Conservation (phyloP, 2,113 vertebrate species). For the Erpornis zantholeuca region DNA sequence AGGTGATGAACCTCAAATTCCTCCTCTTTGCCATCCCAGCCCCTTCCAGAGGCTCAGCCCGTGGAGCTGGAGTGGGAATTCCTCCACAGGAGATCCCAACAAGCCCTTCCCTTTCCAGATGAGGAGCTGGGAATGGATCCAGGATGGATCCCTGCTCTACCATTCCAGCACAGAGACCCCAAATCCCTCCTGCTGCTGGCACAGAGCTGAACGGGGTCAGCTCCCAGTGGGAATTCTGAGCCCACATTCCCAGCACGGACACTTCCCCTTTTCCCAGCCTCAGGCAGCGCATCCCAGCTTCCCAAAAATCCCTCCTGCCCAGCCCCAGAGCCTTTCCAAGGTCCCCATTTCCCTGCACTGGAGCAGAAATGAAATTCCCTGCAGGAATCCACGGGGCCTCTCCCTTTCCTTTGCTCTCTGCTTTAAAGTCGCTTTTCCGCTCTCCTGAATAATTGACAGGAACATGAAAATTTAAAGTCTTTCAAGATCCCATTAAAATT, state of each 20-base stretch:
- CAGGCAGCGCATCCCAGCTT: not conserved
- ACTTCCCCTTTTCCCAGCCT: not conserved
- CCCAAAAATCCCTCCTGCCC: not conserved
- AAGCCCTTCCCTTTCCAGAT: not conserved
- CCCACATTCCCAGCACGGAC: not conserved
- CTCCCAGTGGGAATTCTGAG: not conserved
- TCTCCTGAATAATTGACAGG: conserved; percentile 69
- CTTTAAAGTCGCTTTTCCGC: conserved; percentile 8
- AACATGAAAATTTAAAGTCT: conserved; percentile 67
- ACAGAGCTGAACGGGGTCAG: not conserved
- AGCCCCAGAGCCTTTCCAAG: not conserved
- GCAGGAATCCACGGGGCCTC: not conserved
- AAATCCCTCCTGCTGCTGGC: not conserved
- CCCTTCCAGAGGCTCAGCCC: too few species aligned
- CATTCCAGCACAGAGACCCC: not conserved
- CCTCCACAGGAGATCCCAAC: not conserved
- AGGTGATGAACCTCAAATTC: too few species aligned
- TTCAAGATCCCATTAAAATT: conserved; percentile 72
- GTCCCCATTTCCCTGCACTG: not conserved
- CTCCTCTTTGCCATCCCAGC: too few species aligned
- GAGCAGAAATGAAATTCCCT: not conserved
- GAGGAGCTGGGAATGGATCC: not conserved
- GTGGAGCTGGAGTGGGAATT: too few species aligned
- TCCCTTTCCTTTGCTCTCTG: not conserved
- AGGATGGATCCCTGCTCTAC: not conserved